Base-by-base conservation (phyloP, 2,888 invertebrate genomes). In the Tenthredo mesomela region DNA sequence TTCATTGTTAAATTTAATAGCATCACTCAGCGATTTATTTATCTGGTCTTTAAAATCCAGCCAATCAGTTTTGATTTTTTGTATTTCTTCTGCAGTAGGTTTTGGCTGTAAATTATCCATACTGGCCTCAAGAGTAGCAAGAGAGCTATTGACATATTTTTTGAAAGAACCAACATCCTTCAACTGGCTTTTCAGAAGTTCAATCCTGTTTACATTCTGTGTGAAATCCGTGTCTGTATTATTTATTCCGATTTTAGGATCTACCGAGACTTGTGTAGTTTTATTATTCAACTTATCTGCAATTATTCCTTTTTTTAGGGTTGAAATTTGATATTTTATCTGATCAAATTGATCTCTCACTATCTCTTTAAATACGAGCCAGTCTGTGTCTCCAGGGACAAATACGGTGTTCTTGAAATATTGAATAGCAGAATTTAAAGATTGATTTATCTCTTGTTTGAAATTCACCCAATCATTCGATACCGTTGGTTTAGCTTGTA, bases 21-120 rank as follows among this genome's bases (percentile, higher is more conserved):
- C 85, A 37, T 82, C 43, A 10, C 25, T 65, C 70, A 87, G 29
- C 40, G 86, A 87, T 40, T 85, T 70, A 33, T 88, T 87, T 29
- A 88, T 84, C 75, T 86, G 77, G 21, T 83, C 67, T 33, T 77
- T 86, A 65, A 88, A 88, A 40, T 86, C 85, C 3, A 54, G 15
- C 88, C 87, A 88, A 83, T 88, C 87, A 10, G 67, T 73, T 29
- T 58, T 85, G 3, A 88, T 67, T 21, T 54, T 3, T 18, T 83
- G 29, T 65, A 86, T 85, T 61, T 85, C 82, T 15, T 84, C 71
- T 29, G 50, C 80, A 2, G 84, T 70, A 0, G 85, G 85, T 85
- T 85, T 82, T 2, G 85, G 67, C 40, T 65, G 25, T 18, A 83
- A 37, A 54, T 58, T 25, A 9, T 12, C 37, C 5, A 67, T 82